These are phyloP conservation scores for Eucidaris tribuloides DNA, from an alignment of 35 echinoderm and acorn worm genomes.

Conservation along the genomic window DNA sequence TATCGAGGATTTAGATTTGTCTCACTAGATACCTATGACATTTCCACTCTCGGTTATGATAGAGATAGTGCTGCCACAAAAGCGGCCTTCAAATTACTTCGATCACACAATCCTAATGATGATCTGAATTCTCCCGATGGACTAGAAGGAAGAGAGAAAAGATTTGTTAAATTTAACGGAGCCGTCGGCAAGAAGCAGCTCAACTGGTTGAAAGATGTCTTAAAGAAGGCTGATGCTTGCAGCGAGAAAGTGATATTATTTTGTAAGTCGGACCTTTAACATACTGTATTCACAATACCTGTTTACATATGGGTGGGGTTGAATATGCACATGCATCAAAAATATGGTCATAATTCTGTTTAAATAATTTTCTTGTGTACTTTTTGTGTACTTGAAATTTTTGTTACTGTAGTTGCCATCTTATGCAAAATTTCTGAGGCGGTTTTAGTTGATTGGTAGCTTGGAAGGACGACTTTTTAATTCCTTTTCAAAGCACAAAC, in stretches of 20 bases:
- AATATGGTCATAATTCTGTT: too few relatives aligned
- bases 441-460: too few relatives aligned
- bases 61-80: not conserved
- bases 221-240: slow-evolving; percentile 35
- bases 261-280: slow-evolving; percentile 35
- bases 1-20: slow-evolving; percentile 61
- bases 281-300: too few relatives aligned
- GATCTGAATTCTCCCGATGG: slow-evolving; percentile 41
- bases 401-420: too few relatives aligned
- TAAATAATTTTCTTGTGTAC: too few relatives aligned
- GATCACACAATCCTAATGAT: slow-evolving; percentile 28
- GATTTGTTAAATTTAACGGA: slow-evolving; percentile 62
- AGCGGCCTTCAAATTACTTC: slow-evolving; percentile 12
- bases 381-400: too few relatives aligned
- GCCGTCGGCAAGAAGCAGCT: slow-evolving; percentile 63
- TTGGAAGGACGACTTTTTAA: too few relatives aligned
- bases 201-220: slow-evolving; percentile 60
- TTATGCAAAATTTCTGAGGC: too few relatives aligned
- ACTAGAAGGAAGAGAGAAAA: slow-evolving; percentile 1
- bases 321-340: too few relatives aligned
- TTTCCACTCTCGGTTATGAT: slow-evolving; percentile 9
- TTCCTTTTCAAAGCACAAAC: too few relatives aligned
- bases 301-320: too few relatives aligned
- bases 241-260: slow-evolving; percentile 49
- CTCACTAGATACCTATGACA: slow-evolving; percentile 51